Evolutionary conservation across 2,888 invertebrate species (phyloP).

Genomic region (Tetanocera ferruginea): DNA sequence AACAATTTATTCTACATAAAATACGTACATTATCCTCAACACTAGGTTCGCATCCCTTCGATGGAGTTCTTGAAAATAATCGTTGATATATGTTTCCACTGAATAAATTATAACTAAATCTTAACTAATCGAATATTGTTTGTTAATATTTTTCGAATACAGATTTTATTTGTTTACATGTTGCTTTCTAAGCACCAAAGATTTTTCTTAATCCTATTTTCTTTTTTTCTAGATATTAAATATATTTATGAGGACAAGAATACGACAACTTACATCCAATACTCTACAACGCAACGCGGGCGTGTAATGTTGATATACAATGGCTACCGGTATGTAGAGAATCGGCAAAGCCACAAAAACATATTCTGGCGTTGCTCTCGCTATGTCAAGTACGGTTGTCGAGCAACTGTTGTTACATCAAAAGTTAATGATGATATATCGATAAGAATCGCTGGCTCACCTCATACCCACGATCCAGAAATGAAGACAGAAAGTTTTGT

Average conservation of each 20-base stretch:
- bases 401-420: slow-evolving; percentile 68
- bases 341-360: slow-evolving; percentile 69
- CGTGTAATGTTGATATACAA: slow-evolving; percentile 69
- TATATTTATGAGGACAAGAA: slow-evolving; percentile 63
- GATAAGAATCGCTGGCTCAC: slow-evolving; percentile 65
- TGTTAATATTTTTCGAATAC: background rate
- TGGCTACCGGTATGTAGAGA: slow-evolving; percentile 69
- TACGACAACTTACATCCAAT: slow-evolving; percentile 63
- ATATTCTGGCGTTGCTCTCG: slow-evolving; percentile 70
- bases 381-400: slow-evolving; percentile 68
- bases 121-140: background rate
- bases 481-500: slow-evolving; percentile 60
- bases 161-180: background rate
- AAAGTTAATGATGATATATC: slow-evolving; percentile 63
- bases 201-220: background rate
- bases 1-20: slow-evolving; percentile 61
- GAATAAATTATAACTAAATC: too few species aligned
- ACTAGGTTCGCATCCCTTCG: background rate
- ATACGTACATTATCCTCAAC: slow-evolving; percentile 52
- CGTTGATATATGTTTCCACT: too few species aligned
- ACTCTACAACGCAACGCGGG: slow-evolving; percentile 69
- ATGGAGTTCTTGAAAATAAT: too few species aligned
- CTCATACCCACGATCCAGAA: slow-evolving; percentile 68
- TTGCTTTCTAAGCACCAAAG: too few species aligned
- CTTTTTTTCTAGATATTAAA: slow-evolving; percentile 56